Percentiles rank a stretch among this genome's conserved stretches.
These are phyloP conservation scores for Regulus satrapa DNA, from an alignment of 2,113 vertebrate species.

Conservation along the genomic window DNA sequence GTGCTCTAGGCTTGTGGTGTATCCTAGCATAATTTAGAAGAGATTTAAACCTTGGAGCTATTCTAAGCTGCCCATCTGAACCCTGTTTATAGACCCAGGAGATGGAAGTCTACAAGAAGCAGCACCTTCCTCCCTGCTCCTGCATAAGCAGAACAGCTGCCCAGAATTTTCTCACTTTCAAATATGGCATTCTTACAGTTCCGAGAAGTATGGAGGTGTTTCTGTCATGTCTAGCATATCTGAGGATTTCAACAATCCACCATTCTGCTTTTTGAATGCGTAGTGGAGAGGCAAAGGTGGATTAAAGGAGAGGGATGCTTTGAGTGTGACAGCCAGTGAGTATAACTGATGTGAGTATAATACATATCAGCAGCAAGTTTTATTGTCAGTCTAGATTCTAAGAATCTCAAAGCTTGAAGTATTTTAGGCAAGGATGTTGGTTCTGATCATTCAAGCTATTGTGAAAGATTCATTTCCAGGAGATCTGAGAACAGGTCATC, in stretches of 20 bases:
- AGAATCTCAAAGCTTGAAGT: background rate
- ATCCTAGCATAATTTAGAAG: background rate
- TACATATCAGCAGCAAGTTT: background rate
- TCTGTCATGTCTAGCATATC: background rate
- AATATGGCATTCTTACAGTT: background rate
- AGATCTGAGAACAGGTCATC: background rate
- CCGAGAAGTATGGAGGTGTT: background rate
- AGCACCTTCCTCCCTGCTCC: background rate
- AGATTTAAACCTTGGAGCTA: background rate
- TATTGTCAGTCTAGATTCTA: background rate
- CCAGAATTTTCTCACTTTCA: background rate
- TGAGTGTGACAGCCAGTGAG: background rate
- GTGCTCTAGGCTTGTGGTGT: background rate
- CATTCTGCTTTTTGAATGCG: background rate
- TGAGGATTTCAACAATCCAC: background rate
- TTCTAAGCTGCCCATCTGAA: background rate
- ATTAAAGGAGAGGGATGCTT: background rate
- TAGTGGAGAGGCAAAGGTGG: background rate
- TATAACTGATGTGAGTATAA: background rate
- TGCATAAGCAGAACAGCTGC: background rate
- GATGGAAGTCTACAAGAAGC: background rate
- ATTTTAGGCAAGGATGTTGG: background rate
- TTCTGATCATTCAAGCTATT: background rate
- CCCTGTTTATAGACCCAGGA: background rate
- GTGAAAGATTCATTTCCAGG: background rate